Evolutionary conservation across 2,113 vertebrate genomes (phyloP), one percentile per base, ranked within the genome.

Genomic region (Sardina pilchardus): DNA sequence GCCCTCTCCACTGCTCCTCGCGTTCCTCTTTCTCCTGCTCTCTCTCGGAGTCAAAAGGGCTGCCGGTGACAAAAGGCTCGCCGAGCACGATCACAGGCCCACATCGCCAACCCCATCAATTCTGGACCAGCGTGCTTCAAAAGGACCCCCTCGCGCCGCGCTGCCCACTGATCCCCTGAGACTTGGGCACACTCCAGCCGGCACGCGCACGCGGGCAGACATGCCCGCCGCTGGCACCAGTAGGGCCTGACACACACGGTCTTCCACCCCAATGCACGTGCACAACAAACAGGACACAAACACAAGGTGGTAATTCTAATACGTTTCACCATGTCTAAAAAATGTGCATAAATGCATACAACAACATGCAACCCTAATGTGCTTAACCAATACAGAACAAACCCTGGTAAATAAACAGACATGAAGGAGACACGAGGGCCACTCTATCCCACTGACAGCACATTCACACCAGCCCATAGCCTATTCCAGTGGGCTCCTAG

Each of bases 161-260:
- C 71, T 78, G 71, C 71, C 30, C 71, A 36, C 71, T 34, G 34
- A 78, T 78, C 71, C 71, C 71, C 36, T 34, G 71, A 34, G 71
- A 34, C 26, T 78, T 34, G 71, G 71, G 34, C 71, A 78, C 16
- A 59, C 53, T 24, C 53, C 2, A 24, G 53, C 21, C 53, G 21
- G 19, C 53, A 59, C 53, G 53, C 50, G 50, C 48, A 53, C 12
- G 45, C 45, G 12, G 50, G 50, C 50, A 6, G 53, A 19, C 53
- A 59, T 59, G 53, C 53, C 53, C 17, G 16, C 14, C 48, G 17
- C 48, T 21, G 6, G 53, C 53, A 47, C 45, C 45, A 47, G 45
- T 59, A n/a, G 53, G 19, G 53, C 19, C 53, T 4, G 50, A 19
- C 21, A 21, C 53, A 6, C 53, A 59, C 4, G 53, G 17, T 50